Base-by-base conservation (phyloP, 2,797 vertebrate species). In the Periophthalmus magnuspinnatus region DNA sequence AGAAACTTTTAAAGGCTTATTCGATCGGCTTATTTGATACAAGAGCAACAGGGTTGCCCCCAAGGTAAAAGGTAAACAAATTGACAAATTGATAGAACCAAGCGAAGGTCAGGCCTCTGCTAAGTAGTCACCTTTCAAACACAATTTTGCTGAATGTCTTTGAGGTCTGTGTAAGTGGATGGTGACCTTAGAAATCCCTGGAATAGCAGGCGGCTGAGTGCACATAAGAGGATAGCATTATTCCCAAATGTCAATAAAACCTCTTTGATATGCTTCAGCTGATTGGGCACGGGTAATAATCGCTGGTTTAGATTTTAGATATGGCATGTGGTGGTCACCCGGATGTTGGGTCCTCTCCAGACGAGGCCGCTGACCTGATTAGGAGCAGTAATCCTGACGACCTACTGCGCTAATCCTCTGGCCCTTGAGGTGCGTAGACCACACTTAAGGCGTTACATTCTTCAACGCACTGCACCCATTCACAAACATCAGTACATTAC, bases 331-430 rank as follows among this genome's bases (percentile, higher is more conserved):
- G 64, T 79, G 75, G 73, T 77, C 80, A 64, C 81, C 64, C 64
- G 72, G 38, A 69, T n/a, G 50, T 68, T 79, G 81, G 79, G 86
- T 63, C 71, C 57, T 69, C 24, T 75, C 80, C 80, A 86, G 83
- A 82, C 74, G 11, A 68, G 80, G 36, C 64, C n/a, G 86, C 81
- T 90, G 90, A 93, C 90, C 93, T 78, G 90, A 87, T 93, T 93
- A 92, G 75, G 70, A 70, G 69, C 68, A 74, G 71, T 94, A 94
- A 94, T 93, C 94, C 86, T 78, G 86, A 80, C 65, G 82, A 82
- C 86, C 70, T 65, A 69, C 34, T 16, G n/a, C 78, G 0, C 0
- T 93, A 92, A 93, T 92, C 90, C 66, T 13, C 60, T 84, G 78
- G 86, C 84, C 84, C 74, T 79, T 52, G 81, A 86, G 85, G 86